Percentiles rank a stretch among this genome's conserved stretches.
Conservation (phyloP, 2,888 invertebrate species). For the Melipona beecheii region DNA sequence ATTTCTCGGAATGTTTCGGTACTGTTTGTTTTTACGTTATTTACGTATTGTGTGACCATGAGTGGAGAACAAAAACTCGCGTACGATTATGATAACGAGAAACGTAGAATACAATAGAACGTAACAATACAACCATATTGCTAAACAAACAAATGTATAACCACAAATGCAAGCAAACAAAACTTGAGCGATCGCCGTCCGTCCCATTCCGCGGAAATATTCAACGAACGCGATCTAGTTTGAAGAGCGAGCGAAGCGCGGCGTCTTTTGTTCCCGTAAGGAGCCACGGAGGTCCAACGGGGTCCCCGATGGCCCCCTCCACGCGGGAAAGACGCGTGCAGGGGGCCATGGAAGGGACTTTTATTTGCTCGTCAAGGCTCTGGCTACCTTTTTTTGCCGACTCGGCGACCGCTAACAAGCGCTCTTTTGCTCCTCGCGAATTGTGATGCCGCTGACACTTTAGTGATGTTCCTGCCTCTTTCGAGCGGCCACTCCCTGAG, state of each 20-base stretch:
- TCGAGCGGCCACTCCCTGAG: constrained; percentile 45
- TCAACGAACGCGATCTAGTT: constrained; percentile 24
- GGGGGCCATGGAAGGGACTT: constrained; percentile 55
- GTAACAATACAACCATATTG: not conserved
- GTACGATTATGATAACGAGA: no score
- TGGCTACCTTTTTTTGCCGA: constrained; percentile 77
- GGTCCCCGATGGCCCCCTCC: constrained; percentile 37
- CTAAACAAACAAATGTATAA: not conserved
- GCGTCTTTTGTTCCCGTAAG: constrained; percentile 43
- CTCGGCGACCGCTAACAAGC: constrained; percentile 81
- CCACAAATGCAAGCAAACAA: not conserved
- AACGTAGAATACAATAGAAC: no score
- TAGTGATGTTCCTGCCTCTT: constrained; percentile 82
- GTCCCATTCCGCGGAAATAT: not conserved
- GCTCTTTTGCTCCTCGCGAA: constrained; percentile 81
- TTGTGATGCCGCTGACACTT: constrained; percentile 84
- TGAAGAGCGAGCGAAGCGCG: constrained; percentile 43
- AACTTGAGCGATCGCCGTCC: not conserved
- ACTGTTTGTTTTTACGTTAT: no score
- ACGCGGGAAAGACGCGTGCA: constrained; percentile 61
- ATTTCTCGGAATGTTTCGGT: no score
- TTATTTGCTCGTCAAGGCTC: constrained; percentile 64
- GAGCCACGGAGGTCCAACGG: not conserved
- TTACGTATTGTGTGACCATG: no score
- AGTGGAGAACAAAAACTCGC: no score